Percentiles rank a stretch among this genome's conserved stretches.
Evolutionary conservation across 2,797 vertebrate species (phyloP).

Genomic region (Enteromius argenteus): DNA sequence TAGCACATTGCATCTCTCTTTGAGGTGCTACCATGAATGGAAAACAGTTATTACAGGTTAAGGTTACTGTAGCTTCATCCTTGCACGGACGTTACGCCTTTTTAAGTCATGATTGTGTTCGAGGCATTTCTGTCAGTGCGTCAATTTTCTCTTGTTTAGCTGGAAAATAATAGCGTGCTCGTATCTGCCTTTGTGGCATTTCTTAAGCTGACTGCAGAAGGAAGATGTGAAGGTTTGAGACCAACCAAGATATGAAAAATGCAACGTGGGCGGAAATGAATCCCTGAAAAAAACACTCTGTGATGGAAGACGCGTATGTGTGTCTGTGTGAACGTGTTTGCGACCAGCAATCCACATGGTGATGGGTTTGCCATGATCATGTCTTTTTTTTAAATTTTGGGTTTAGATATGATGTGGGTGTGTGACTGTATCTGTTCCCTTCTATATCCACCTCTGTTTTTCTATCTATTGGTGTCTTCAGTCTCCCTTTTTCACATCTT

Average conservation of each 20-base stretch:
- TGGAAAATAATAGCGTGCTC: slow-evolving; percentile 30
- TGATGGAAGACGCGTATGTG: slow-evolving; percentile 5
- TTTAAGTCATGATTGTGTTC: background rate
- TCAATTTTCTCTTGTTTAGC: slow-evolving; percentile 32
- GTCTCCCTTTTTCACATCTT: slow-evolving; percentile 27
- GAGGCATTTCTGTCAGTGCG: slow-evolving; percentile 17
- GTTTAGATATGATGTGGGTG: slow-evolving; percentile 53
- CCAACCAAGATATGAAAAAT: slow-evolving; percentile 80
- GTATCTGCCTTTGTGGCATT: slow-evolving; percentile 56
- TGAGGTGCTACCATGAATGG: slow-evolving; percentile 16
- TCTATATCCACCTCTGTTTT: slow-evolving; percentile 16
- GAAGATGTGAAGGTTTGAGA: slow-evolving; percentile 68
- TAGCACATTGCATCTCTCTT: slow-evolving; percentile 19
- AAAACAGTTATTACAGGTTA: slow-evolving; percentile 34
- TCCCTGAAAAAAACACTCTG: slow-evolving; percentile 41
- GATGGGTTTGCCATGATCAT: slow-evolving; percentile 41
- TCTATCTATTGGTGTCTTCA: slow-evolving; percentile 29
- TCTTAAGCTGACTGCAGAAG: slow-evolving; percentile 58
- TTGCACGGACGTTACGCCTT: background rate
- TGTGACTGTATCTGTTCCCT: slow-evolving; percentile 42
- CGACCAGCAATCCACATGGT: slow-evolving; percentile 37
- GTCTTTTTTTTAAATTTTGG: slow-evolving; percentile 14
- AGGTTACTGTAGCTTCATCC: slow-evolving; percentile 12
- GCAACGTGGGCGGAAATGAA: slow-evolving; percentile 77
- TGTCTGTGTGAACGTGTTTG: slow-evolving; percentile 7